These are phyloP conservation scores for Eupithecia insigniata DNA, from an alignment of 2,888 invertebrate genomes.

Conservation along the genomic window DNA sequence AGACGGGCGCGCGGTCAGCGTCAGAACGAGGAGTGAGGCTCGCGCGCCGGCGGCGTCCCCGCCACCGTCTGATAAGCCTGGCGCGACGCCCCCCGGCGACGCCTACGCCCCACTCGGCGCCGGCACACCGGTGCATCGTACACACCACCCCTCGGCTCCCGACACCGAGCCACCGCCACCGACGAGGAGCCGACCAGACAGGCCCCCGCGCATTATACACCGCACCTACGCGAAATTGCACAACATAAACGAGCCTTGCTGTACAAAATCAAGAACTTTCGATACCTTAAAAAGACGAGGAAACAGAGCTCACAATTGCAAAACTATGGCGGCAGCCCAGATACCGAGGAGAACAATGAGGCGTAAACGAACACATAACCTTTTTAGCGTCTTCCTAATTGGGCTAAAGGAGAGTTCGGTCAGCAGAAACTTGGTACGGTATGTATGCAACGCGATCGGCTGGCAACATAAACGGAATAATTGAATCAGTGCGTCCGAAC, in stretches of 20 bases:
- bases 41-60: conserved; percentile 75
- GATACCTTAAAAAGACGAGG: conserved; percentile 80
- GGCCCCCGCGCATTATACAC: conserved; percentile 75
- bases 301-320: conserved; percentile 67
- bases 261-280: conserved; percentile 79
- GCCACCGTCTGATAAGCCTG: conserved; percentile 83
- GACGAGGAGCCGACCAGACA: conserved; percentile 65
- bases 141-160: conserved; percentile 76
- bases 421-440: conserved; percentile 78
- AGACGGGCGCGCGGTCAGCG: conserved; percentile 77
- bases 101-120: conserved; percentile 82
- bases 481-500: conserved; percentile 75
- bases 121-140: conserved; percentile 71
- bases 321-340: conserved; percentile 74
- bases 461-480: conserved; percentile 79
- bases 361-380: conserved; percentile 73
- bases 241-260: conserved; percentile 66
- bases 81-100: conserved; percentile 84
- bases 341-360: conserved; percentile 77
- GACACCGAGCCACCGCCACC: conserved; percentile 52
- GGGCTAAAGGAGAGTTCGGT: conserved; percentile 67
- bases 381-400: conserved; percentile 81
- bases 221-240: conserved; percentile 78
- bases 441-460: conserved; percentile 79
- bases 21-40: conserved; percentile 80